A percentile compares a stretch with the other conserved stretches of the same genome.
Conservation (phyloP, 2,113 vertebrate species). For the Columba livia region DNA sequence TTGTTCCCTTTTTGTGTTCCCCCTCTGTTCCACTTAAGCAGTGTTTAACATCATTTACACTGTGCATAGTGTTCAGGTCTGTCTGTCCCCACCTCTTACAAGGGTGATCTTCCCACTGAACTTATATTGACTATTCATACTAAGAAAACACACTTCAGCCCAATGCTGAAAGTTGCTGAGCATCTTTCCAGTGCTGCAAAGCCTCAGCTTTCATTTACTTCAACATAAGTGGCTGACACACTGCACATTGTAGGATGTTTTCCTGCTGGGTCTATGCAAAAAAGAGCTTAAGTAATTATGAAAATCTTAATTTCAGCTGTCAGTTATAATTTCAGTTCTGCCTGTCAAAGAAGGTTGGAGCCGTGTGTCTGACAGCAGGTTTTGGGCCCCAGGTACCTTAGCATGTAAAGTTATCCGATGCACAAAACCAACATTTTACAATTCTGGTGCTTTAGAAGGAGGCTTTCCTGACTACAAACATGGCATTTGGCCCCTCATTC, state of each 20-base stretch:
- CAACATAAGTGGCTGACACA: background rate
- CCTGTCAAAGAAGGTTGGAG: background rate
- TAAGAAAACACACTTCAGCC: background rate
- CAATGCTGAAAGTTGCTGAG: background rate
- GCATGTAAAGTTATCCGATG: background rate
- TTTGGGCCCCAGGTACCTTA: background rate
- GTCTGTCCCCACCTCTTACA: background rate
- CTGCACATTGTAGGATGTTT: background rate
- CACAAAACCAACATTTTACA: background rate
- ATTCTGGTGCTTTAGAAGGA: background rate
- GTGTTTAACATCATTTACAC: background rate
- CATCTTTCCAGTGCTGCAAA: background rate
- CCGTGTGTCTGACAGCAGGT: background rate
- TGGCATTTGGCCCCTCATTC: background rate
- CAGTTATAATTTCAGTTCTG: conserved; percentile 34
- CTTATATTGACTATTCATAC: background rate
- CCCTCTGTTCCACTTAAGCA: background rate
- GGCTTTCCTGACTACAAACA: background rate
- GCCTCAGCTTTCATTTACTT: conserved; percentile 26
- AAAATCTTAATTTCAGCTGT: conserved; percentile 46
- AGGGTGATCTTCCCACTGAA: background rate
- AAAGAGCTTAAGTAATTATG: conserved; percentile 13
- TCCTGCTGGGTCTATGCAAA: conserved; percentile 46
- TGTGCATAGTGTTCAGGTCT: background rate
- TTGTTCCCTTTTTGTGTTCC: background rate